Evolutionary conservation across 2,797 vertebrate species (phyloP), one percentile per base, ranked within the genome.

Genomic region (Odontamblyopus lacepedii): DNA sequence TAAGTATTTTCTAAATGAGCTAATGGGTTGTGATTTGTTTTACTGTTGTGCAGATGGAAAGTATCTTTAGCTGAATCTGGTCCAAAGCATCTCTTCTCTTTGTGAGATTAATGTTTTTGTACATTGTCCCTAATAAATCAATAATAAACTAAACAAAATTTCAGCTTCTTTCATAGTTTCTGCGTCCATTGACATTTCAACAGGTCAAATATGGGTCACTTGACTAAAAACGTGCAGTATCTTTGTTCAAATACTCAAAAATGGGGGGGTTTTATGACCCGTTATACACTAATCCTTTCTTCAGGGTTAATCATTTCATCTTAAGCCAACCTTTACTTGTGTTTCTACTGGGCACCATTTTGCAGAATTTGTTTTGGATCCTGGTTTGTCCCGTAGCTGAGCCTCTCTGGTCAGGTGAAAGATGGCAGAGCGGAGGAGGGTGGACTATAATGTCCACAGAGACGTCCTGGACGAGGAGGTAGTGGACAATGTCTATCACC

Each of bases 401-500:
- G 44, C 13, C 13, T 48, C 41, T 44, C 13, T 48, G 44, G 13
- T 27, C 63, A 65, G 41, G 6, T 50, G 7, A 50, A 29, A 66
- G 15, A 89, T 88, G 88, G 78, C 23, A 0, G 85, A 87, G 69
- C 76, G 80, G 78, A 87, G 73, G 71, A 53, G 65, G 3, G 27
- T 29, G 70, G 67, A 71, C 53, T 93, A 94, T 82, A 82, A 32
- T 0, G 27, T 94, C 63, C 59, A 92, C 50, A 88, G 93, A 70
- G 79, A 90, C 0, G 69, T 94, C 66, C 83, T 95, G 87, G 88
- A 94, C 55, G 93, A 95, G 83, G 78, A 15, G 5, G 50, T 44
- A 0, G 78, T 94, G 74, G 93, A 94, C 12, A 72, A 87, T 35
- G 30, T 93, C 59, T 92, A 87, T 5, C 75, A 88, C 68, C 93